These are phyloP conservation scores for Sebastes matsubarae DNA, from an alignment of 2,797 vertebrate species.

Conservation along the genomic window DNA sequence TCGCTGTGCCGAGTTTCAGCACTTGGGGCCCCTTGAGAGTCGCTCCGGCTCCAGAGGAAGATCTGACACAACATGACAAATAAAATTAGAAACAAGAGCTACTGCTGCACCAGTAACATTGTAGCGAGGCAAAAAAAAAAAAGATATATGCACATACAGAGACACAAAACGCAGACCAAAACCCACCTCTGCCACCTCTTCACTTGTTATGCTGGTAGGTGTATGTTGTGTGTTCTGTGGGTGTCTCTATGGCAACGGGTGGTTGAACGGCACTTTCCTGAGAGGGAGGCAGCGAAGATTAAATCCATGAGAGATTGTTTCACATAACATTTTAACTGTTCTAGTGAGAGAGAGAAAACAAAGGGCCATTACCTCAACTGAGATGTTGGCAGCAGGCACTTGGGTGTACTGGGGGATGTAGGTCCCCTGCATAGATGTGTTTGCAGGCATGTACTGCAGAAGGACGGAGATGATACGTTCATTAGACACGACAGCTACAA, in stretches of 20 bases:
- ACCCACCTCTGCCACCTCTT: constrained; percentile 74
- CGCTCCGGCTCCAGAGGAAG: constrained; percentile 44
- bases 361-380: constrained; percentile 87
- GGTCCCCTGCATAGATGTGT: constrained; percentile 90
- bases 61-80: constrained; percentile 40
- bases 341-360: not conserved
- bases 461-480: not conserved
- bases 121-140: not conserved
- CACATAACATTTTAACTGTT: not conserved
- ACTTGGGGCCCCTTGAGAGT: constrained; percentile 23
- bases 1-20: constrained; percentile 36
- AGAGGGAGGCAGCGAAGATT: constrained; percentile 21
- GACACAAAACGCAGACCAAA: not conserved
- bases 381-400: constrained; percentile 88
- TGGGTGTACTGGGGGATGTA: constrained; percentile 91
- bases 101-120: not conserved
- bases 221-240: constrained; percentile 90
- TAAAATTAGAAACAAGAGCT: constrained; percentile 22
- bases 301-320: constrained; percentile 2
- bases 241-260: constrained; percentile 88
- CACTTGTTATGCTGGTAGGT: constrained; percentile 95
- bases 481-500: not conserved
- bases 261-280: constrained; percentile 90
- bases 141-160: not conserved
- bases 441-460: constrained; percentile 88